Evolutionary conservation across 35 echinoderm and acorn worm species (phyloP), one percentile per base, ranked within the genome.

Genomic region (Antedon bifida): DNA sequence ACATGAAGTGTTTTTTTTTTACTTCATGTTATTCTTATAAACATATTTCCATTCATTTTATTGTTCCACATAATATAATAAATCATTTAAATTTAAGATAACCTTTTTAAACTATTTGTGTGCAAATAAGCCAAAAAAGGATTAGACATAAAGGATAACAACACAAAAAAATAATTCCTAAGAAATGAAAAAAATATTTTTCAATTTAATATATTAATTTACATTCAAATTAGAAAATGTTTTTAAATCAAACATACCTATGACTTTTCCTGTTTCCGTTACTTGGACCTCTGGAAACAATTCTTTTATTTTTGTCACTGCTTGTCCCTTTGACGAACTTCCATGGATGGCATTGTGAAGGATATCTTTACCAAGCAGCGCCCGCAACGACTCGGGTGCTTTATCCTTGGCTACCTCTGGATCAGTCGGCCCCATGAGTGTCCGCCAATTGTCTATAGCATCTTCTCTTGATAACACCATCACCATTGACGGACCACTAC

Each of bases 381-480:
- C 95, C 36, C 95, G 42, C 33, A 99, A 84, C 34, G 91, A 90
- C 56, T 99, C 95, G 32, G 95, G 95, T 26, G 95, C 95, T 39
- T 99, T 82, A 31, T 99, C 95, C 39, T 85, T 87, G 31, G 95
- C 95, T 26, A 89, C 13, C 11, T 93, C 91, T 19, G 90, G 95
- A 81, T 92, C 88, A 13, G 88, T 85, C 0, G 95, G 95, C 34
- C 95, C 95, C 95, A 99, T 99, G 7, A 99, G 74, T 34, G 81
- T 83, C 36, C 91, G 39, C 75, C 88, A 86, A 35, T 91, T 88
- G 36, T 85, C 36, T 7, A 99, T 76, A 29, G 95, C 95, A 86
- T 99, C 95, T 77, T 99, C 95, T 78, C 95, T 84, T 26, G 91
- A 92, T 79, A 99, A 74, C 4, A 99, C 85, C 75, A 99, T 84